These are phyloP conservation scores for Phania funesta DNA, from an alignment of 2,888 invertebrate species.

Conservation along the genomic window DNA sequence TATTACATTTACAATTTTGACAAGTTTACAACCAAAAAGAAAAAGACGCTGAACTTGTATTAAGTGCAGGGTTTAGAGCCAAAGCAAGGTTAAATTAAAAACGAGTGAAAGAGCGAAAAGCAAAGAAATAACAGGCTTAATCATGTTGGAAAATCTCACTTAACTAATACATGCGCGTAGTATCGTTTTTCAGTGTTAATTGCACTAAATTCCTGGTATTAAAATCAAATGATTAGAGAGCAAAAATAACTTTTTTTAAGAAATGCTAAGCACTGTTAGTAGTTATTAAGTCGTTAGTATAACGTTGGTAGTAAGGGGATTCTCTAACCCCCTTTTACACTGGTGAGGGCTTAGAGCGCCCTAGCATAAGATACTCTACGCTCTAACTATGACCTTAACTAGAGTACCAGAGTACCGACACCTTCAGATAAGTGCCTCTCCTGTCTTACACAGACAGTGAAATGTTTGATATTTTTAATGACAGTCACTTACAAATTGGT, in stretches of 20 bases:
- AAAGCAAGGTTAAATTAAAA: background rate
- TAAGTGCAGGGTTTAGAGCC: background rate
- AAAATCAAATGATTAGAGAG: background rate
- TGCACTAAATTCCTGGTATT: conserved; percentile 10
- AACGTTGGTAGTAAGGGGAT: background rate
- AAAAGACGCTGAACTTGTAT: background rate
- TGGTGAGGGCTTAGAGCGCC: too few relatives aligned
- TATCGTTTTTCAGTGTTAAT: conserved; percentile 7
- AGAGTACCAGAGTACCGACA: too few relatives aligned
- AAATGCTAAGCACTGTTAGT: background rate
- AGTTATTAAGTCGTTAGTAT: background rate
- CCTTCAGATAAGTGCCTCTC: too few relatives aligned
- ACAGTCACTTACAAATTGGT: too few relatives aligned
- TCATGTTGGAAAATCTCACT: conserved; percentile 10
- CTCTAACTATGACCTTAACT: too few relatives aligned
- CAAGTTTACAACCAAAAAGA: conserved; percentile 42
- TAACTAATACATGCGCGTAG: background rate
- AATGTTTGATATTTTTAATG: too few relatives aligned
- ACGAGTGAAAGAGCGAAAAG: background rate
- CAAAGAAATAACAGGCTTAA: background rate
- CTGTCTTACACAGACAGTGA: too few relatives aligned
- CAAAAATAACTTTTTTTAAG: background rate
- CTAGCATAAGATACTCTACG: too few relatives aligned
- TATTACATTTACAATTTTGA: conserved; percentile 50
- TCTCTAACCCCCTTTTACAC: too few relatives aligned